Conservation (phyloP, 2,888 invertebrate genomes). For the Onthophagus sagittarius region DNA sequence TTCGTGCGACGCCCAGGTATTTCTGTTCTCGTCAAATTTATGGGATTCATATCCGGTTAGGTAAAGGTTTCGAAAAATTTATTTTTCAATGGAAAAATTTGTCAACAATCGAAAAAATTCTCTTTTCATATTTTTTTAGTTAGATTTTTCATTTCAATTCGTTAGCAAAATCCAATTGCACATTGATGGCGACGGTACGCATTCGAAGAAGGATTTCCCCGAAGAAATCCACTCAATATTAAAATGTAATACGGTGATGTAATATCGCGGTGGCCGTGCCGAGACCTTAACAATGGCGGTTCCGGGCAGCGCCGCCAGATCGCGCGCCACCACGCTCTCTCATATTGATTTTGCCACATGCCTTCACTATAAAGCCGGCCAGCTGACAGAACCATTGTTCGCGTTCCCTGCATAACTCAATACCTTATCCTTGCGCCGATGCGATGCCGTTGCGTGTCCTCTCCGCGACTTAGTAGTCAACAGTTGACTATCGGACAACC, state of each 20-base stretch:
- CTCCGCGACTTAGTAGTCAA: not conserved
- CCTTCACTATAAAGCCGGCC: slow-evolving; percentile 37
- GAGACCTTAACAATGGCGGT: slow-evolving; percentile 43
- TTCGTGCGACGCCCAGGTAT: not conserved
- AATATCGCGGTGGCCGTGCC: slow-evolving; percentile 32
- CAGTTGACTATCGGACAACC: not conserved
- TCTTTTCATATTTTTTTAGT: not conserved
- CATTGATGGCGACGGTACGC: not conserved
- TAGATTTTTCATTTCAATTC: not conserved
- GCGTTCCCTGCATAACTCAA: slow-evolving; percentile 24
- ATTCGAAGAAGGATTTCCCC: not conserved
- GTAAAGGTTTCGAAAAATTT: not conserved
- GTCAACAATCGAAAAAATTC: not conserved
- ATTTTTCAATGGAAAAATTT: not conserved
- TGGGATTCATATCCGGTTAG: not conserved
- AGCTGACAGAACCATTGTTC: slow-evolving; percentile 34
- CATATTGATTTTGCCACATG: slow-evolving; percentile 45
- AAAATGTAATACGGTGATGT: slow-evolving; percentile 31
- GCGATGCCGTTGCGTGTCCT: not conserved
- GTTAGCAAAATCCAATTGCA: not conserved
- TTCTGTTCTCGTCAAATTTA: not conserved
- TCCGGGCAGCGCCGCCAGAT: slow-evolving; percentile 45
- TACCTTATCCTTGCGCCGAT: slow-evolving; percentile 21
- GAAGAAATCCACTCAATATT: slow-evolving; percentile 25
- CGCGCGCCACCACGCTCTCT: slow-evolving; percentile 41